Conservation (phyloP, 2,113 vertebrate genomes). For the Hypocryptadius cinnamomeus region DNA sequence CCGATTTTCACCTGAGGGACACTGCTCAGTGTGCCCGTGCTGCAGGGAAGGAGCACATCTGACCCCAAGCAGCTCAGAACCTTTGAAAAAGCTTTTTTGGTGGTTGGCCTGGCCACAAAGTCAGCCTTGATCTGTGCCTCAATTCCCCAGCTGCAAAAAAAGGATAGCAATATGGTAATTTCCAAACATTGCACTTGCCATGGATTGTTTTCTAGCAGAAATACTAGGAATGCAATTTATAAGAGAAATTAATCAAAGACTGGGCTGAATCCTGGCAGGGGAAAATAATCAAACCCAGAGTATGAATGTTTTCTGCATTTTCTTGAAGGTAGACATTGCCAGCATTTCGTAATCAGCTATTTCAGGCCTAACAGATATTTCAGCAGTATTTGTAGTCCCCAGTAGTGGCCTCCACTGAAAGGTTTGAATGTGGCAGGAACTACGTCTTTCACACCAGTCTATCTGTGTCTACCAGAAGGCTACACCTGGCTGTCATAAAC, state of each 20-base stretch:
- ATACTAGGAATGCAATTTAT: conserved; percentile 9
- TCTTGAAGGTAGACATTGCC: conserved; percentile 11
- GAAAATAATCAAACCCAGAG: not conserved
- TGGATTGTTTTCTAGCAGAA: conserved; percentile 22
- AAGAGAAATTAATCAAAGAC: conserved; percentile 38
- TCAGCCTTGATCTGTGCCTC: not conserved
- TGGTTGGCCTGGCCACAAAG: not conserved
- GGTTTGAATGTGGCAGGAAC: conserved; percentile 10
- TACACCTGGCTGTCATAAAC: conserved; percentile 19
- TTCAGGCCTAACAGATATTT: conserved; percentile 25
- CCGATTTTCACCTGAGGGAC: not conserved
- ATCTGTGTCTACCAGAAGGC: conserved; percentile 4
- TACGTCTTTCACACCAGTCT: not conserved
- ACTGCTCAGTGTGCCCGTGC: not conserved
- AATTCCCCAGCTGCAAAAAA: not conserved
- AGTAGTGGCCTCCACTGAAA: not conserved
- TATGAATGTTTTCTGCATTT: conserved; percentile 23
- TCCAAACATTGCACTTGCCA: not conserved
- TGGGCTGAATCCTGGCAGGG: not conserved
- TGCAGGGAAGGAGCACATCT: not conserved
- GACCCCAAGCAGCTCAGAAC: not conserved
- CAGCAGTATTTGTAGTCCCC: not conserved
- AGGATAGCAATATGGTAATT: not conserved
- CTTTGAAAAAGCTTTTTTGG: not conserved
- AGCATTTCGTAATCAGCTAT: conserved; percentile 25